phyloP scores from a whole-genome alignment of 30 jellyfish, hydroid and myxozoan genomes.

The Rhopilema esculentum region DNA sequence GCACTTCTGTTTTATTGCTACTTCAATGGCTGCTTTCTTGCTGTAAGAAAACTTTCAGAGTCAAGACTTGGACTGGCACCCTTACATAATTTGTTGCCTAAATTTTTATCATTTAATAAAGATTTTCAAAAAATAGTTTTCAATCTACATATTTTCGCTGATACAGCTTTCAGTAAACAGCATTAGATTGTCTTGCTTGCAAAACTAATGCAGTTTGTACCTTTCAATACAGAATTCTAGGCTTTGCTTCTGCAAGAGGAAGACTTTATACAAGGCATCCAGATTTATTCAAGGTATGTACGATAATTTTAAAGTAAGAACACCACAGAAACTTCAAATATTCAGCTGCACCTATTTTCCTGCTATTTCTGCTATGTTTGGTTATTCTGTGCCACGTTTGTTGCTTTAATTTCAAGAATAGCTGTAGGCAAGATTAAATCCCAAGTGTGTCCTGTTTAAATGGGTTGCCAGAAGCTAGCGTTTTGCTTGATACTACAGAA shows the following conservation, averaged over 20 bases:
- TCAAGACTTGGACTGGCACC: neutral
- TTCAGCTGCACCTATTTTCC: neutral
- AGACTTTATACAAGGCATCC: conserved; percentile 92
- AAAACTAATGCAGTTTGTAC: neutral
- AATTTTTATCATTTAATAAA: no score
- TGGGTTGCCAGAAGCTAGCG: no score
- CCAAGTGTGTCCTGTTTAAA: no score
- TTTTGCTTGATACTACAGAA: no score
- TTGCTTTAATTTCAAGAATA: no score
- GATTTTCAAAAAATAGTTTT: no score
- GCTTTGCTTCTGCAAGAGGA: conserved; percentile 97
- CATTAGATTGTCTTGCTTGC: neutral
- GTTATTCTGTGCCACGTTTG: neutral
- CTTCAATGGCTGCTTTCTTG: neutral
- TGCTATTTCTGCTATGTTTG: neutral
- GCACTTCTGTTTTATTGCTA: neutral
- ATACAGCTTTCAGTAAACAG: no score
- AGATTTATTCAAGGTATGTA: conserved; percentile 80
- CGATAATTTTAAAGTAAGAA: neutral
- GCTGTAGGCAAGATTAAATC: no score
- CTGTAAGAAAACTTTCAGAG: neutral
- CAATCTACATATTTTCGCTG: no score
- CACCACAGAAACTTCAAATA: neutral
- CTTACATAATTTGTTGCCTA: no score
- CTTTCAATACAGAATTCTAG: conserved; percentile 66